phyloP scores from a whole-genome alignment of 2,888 invertebrate genomes.

The Axea sp. region DNA sequence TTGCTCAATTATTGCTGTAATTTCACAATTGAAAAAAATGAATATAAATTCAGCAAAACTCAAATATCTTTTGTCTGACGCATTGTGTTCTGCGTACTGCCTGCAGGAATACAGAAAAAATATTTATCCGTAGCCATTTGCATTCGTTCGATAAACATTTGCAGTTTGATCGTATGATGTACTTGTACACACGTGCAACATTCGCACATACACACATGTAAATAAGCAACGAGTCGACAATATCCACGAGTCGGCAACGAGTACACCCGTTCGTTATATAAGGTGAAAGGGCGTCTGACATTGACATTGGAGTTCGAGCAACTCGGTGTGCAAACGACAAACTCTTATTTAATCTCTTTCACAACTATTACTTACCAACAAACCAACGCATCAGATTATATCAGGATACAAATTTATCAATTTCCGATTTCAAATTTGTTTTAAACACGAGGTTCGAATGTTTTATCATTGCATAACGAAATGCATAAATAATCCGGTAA shows the following conservation, averaged over 20 bases:
- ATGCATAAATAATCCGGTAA: neutral
- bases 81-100: neutral
- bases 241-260: conserved; percentile 66
- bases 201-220: conserved; percentile 48
- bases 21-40: too few species aligned
- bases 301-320: conserved; percentile 78
- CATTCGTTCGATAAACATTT: conserved; percentile 39
- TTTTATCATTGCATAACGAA: conserved; percentile 16
- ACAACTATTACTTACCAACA: conserved; percentile 70
- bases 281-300: conserved; percentile 79
- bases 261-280: conserved; percentile 75
- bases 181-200: conserved; percentile 25
- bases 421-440: conserved; percentile 27
- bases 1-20: too few species aligned
- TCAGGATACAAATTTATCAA: conserved; percentile 32
- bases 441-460: neutral
- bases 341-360: conserved; percentile 78
- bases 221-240: conserved; percentile 67
- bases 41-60: too few species aligned
- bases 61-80: too few species aligned
- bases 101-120: conserved; percentile 1
- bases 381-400: conserved; percentile 46
- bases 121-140: conserved; percentile 28
- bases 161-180: conserved; percentile 52
- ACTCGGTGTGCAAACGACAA: conserved; percentile 75